Conservation (phyloP, 2,888 invertebrate species). For the Sylvicola cinctus region DNA sequence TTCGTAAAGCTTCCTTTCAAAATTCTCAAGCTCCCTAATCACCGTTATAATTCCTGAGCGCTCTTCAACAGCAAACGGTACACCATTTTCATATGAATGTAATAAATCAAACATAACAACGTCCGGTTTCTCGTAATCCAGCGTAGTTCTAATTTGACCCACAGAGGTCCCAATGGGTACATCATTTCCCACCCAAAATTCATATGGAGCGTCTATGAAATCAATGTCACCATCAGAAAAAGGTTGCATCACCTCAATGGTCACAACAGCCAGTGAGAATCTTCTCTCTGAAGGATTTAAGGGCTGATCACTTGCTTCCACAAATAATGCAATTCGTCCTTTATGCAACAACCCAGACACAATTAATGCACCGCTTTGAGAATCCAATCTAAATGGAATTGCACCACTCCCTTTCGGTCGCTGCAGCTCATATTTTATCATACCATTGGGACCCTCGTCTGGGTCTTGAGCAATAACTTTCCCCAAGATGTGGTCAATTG, state of each 20-base stretch:
- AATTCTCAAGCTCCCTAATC: constrained; percentile 50
- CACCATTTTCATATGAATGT: constrained; percentile 75
- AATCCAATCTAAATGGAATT: constrained; percentile 50
- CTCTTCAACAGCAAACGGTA: constrained; percentile 84
- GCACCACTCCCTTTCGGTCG: constrained; percentile 41
- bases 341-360: constrained; percentile 40
- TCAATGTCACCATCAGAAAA: constrained; percentile 37
- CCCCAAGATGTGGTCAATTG: constrained; percentile 52
- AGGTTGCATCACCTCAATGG: constrained; percentile 45
- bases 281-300: constrained; percentile 64
- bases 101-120: constrained; percentile 51
- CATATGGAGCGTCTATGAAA: constrained; percentile 68
- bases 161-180: constrained; percentile 69
- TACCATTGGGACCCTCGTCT: constrained; percentile 45
- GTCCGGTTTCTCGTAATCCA: constrained; percentile 42
- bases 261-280: constrained; percentile 67
- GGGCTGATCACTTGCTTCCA: constrained; percentile 66
- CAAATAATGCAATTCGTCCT: constrained; percentile 58
- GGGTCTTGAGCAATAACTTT: constrained; percentile 65
- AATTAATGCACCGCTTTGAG: constrained; percentile 44
- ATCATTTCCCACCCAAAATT: constrained; percentile 79
- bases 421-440: constrained; percentile 53
- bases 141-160: constrained; percentile 61
- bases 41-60: constrained; percentile 73
- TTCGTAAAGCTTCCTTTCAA: constrained; percentile 43